Percentiles rank a stretch among this genome's conserved stretches.
phyloP scores from a whole-genome alignment of 2,113 vertebrate genomes.

The Muntiacus muntjak region DNA sequence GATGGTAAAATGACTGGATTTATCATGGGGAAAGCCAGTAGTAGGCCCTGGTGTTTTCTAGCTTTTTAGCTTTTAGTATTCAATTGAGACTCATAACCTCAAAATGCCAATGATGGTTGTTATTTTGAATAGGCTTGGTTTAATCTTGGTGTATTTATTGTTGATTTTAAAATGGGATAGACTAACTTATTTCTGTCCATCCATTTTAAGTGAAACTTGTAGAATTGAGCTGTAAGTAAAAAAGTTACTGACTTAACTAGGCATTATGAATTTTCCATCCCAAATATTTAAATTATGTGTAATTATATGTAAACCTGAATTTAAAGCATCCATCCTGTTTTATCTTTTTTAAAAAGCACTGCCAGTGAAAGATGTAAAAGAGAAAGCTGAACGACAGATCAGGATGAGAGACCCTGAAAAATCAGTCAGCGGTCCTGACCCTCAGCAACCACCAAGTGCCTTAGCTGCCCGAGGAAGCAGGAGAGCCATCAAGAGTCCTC shows the following conservation, averaged over 20 bases:
- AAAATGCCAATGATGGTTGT: neutral
- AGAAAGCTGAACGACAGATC: constrained; percentile 44
- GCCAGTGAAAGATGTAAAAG: constrained; percentile 53
- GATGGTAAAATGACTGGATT: neutral
- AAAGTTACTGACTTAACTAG: neutral
- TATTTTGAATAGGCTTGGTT: neutral
- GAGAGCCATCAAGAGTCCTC: constrained; percentile 79
- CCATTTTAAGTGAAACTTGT: neutral
- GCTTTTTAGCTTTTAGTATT: neutral
- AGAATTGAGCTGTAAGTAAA: neutral
- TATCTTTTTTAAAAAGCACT: neutral
- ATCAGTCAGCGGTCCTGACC: neutral
- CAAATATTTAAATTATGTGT: neutral
- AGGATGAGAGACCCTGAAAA: constrained; percentile 59
- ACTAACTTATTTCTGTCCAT: neutral
- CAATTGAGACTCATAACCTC: neutral
- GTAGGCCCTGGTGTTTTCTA: neutral
- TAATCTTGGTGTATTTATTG: neutral
- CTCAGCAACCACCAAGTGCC: constrained; percentile 66
- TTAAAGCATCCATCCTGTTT: constrained; percentile 4
- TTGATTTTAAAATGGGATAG: neutral
- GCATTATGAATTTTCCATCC: neutral
- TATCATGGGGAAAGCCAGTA: neutral
- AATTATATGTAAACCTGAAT: neutral
- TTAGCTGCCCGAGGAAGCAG: constrained; percentile 67